Conservation (phyloP, 2,113 vertebrate genomes). For the Stigmatopora nigra region DNA sequence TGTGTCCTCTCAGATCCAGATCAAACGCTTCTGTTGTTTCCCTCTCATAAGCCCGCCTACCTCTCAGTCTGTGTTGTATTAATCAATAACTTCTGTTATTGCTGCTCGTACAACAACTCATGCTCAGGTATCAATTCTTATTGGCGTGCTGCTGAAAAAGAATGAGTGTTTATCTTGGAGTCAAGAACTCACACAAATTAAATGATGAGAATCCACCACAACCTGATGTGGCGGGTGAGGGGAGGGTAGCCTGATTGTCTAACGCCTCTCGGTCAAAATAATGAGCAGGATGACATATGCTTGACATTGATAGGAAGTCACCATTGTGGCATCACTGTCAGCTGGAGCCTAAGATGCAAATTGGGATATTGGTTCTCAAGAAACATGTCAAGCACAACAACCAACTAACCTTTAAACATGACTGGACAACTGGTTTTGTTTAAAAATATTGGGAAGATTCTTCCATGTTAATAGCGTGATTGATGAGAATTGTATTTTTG, state of each 20-base stretch:
- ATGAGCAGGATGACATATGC: slow-evolving; percentile 67
- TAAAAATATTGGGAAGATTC: slow-evolving; percentile 3
- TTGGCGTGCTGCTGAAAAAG: slow-evolving; percentile 19
- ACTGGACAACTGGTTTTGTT: slow-evolving; percentile 27
- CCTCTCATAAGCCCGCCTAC: slow-evolving; percentile 56
- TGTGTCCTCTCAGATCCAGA: slow-evolving; percentile 56
- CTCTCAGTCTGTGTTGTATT: slow-evolving; percentile 44
- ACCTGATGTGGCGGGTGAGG: slow-evolving; percentile 26
- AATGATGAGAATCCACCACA: slow-evolving; percentile 27
- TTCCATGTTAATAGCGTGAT: slow-evolving; percentile 30
- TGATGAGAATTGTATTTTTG: slow-evolving; percentile 7
- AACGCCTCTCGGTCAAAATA: slow-evolving; percentile 56
- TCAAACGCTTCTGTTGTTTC: slow-evolving; percentile 54
- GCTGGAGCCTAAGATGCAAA: slow-evolving; percentile 53
- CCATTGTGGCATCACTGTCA: slow-evolving; percentile 59
- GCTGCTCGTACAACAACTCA: slow-evolving; percentile 15
- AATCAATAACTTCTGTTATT: slow-evolving; percentile 32
- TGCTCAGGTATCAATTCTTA: slow-evolving; percentile 17
- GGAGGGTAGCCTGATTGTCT: slow-evolving; percentile 6
- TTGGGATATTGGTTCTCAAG: slow-evolving; percentile 56
- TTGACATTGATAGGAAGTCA: slow-evolving; percentile 55
- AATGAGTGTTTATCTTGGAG: slow-evolving; percentile 20
- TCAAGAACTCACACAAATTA: slow-evolving; percentile 25
- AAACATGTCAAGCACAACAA: slow-evolving; percentile 46
- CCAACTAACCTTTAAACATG: slow-evolving; percentile 61